Conservation (phyloP, 2,113 vertebrate species). For the Dendropsophus ebraccatus region DNA sequence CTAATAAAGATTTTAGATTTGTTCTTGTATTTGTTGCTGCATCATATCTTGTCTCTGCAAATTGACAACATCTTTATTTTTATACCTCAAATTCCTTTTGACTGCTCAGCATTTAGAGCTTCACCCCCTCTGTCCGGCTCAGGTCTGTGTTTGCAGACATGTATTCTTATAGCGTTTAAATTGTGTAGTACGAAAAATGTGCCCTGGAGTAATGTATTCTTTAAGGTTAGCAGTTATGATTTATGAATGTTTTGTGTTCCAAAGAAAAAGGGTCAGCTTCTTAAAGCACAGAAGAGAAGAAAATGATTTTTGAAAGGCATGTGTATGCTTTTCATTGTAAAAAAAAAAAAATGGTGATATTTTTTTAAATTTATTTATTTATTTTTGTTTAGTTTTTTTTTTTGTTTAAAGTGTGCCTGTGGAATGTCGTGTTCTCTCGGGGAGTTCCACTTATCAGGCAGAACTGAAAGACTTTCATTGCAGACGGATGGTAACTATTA, state of each 20-base stretch:
- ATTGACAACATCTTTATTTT: not conserved
- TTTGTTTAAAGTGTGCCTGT: slow-evolving; percentile 22
- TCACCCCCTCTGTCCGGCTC: not conserved
- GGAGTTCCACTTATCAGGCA: slow-evolving; percentile 54
- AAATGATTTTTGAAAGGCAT: slow-evolving; percentile 63
- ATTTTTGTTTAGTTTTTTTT: not conserved
- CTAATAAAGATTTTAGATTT: not conserved
- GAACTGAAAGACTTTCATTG: slow-evolving; percentile 49
- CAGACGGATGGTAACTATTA: slow-evolving; percentile 62
- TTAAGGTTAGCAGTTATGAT: slow-evolving; percentile 43
- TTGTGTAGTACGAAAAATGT: slow-evolving; percentile 35
- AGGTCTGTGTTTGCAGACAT: slow-evolving; percentile 3
- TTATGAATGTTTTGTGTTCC: slow-evolving; percentile 69
- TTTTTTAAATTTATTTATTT: slow-evolving; percentile 13
- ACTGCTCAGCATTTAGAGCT: slow-evolving; percentile 4
- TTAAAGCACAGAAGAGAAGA: slow-evolving; percentile 71
- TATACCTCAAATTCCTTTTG: not conserved
- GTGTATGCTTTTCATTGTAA: slow-evolving; percentile 67
- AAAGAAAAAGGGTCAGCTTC: slow-evolving; percentile 71
- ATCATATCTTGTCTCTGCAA: not conserved
- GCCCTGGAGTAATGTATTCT: slow-evolving; percentile 40
- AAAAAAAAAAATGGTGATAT: slow-evolving; percentile 62
- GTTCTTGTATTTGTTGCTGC: not conserved
- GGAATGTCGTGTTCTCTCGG: slow-evolving; percentile 43
- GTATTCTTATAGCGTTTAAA: slow-evolving; percentile 20